Conservation (phyloP, 1,140 invertebrate species). For the Ceratina calcarata region DNA sequence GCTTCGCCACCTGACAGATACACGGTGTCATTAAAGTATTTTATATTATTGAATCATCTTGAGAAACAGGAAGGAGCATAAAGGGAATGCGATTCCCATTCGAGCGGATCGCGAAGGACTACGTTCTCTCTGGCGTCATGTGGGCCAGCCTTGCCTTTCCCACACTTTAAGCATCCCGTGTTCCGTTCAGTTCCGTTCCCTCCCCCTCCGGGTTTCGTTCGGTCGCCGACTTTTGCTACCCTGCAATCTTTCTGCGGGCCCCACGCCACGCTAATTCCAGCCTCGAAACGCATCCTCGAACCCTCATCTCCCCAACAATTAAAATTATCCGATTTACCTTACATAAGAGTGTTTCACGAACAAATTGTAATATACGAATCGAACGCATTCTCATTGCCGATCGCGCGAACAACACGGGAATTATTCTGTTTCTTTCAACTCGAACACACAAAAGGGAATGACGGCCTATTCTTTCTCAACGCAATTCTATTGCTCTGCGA, state of each 20-base stretch:
- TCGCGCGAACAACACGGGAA: no score
- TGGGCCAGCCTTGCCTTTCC: slow-evolving; percentile 58
- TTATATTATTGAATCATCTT: neutral
- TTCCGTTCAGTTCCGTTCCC: slow-evolving; percentile 31
- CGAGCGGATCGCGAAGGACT: slow-evolving; percentile 1
- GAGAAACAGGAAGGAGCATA: neutral
- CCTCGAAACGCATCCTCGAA: slow-evolving; percentile 71
- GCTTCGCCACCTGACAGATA: no score
- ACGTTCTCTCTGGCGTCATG: slow-evolving; percentile 49
- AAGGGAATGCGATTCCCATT: neutral
- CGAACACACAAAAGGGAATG: slow-evolving; percentile 14
- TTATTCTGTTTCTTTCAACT: neutral
- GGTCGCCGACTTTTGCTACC: slow-evolving; percentile 61
- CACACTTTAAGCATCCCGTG: slow-evolving; percentile 58
- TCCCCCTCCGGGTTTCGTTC: slow-evolving; percentile 52
- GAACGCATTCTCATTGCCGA: no score
- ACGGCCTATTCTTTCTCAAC: neutral
- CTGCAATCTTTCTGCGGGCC: slow-evolving; percentile 74
- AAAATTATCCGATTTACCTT: no score
- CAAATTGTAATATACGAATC: no score
- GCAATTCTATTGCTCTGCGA: neutral
- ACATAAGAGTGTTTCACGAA: no score
- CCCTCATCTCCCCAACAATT: slow-evolving; percentile 58
- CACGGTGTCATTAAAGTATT: no score
- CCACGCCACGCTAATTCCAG: slow-evolving; percentile 74